A percentile compares a stretch with the other conserved stretches of the same genome.
phyloP scores from a whole-genome alignment of 92 coral and sea anemone species.

The Zoanthus solanderi region DNA sequence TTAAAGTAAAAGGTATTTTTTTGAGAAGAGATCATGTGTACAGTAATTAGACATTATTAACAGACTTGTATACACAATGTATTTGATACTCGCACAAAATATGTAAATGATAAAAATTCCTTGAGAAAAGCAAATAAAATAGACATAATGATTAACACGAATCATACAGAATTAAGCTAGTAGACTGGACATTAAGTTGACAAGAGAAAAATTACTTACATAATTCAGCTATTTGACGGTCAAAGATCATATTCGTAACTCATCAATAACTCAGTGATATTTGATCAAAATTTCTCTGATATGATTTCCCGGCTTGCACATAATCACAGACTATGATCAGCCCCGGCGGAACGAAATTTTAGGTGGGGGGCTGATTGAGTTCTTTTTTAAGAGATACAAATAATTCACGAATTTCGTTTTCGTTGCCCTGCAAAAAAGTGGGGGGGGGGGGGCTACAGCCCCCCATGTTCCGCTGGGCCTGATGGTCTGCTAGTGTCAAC shows the following conservation, averaged over 20 bases:
- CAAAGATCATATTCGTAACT: not conserved
- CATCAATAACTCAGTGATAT: no score
- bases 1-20: not conserved
- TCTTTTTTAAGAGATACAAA: no score
- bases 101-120: conserved; percentile 33
- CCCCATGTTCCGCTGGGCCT: no score
- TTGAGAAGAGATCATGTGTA: not conserved
- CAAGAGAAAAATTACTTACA: not conserved
- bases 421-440: no score
- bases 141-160: conserved; percentile 7
- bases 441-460: no score
- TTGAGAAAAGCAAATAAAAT: not conserved
- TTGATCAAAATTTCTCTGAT: no score
- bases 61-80: not conserved
- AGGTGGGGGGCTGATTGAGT: no score
- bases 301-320: no score
- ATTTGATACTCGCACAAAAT: not conserved
- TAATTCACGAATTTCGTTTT: no score
- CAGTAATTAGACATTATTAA: not conserved
- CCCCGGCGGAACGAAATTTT: no score
- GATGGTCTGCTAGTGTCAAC: no score
- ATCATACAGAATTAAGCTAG: conserved; percentile 6
- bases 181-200: not conserved
- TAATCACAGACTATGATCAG: no score
- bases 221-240: not conserved